phyloP scores from a whole-genome alignment of 2,888 invertebrate genomes.

The Noctua janthina region DNA sequence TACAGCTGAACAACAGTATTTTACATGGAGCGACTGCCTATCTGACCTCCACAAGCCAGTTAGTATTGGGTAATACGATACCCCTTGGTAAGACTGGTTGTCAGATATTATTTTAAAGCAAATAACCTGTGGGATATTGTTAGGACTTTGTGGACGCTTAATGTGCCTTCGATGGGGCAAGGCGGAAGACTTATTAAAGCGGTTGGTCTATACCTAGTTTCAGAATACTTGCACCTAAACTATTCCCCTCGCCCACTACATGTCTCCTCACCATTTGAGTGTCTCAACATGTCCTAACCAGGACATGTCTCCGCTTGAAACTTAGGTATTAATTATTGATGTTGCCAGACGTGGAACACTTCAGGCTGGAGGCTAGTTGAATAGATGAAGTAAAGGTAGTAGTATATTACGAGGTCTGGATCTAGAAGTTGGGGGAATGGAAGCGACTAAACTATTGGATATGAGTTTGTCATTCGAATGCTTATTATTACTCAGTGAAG shows the following conservation, averaged over 20 bases:
- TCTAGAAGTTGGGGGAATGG: constrained; percentile 33
- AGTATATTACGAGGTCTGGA: constrained; percentile 43
- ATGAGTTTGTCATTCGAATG: background rate
- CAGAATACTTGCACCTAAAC: constrained; percentile 18
- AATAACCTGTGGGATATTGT: too few relatives aligned
- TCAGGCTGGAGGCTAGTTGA: constrained; percentile 20
- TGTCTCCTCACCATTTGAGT: constrained; percentile 23
- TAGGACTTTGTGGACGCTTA: too few relatives aligned
- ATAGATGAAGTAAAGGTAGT: constrained; percentile 63
- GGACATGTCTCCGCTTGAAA: constrained; percentile 42
- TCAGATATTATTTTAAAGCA: too few relatives aligned
- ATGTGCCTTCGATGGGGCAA: too few relatives aligned
- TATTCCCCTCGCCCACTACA: background rate
- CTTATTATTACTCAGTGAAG: background rate
- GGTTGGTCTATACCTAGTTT: background rate
- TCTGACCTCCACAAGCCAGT: too few relatives aligned
- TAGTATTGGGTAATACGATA: too few relatives aligned
- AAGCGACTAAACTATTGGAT: constrained; percentile 9
- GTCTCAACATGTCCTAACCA: constrained; percentile 38
- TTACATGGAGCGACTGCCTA: too few relatives aligned
- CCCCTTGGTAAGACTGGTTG: too few relatives aligned
- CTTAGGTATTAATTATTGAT: constrained; percentile 60
- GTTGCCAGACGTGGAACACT: constrained; percentile 27
- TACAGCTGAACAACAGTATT: too few relatives aligned
- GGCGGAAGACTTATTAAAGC: too few relatives aligned